Percentiles rank a stretch among this genome's conserved stretches.
These are phyloP conservation scores for Peromyscus eremicus DNA, from an alignment of 2,797 vertebrate species.

Conservation along the genomic window DNA sequence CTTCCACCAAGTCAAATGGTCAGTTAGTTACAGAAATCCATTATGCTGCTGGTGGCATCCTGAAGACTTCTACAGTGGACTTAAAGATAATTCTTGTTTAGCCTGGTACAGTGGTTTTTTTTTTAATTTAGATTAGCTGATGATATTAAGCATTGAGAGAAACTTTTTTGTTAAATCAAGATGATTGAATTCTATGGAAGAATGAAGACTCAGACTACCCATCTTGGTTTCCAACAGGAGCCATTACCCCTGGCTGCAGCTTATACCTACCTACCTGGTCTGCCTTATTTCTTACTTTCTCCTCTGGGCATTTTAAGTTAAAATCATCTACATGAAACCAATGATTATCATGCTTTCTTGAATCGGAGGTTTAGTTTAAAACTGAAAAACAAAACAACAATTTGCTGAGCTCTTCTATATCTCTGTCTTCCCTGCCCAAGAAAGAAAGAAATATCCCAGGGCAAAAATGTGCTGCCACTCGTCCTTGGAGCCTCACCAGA, in stretches of 20 bases:
- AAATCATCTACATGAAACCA: not conserved
- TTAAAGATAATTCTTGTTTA: not conserved
- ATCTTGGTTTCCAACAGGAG: not conserved
- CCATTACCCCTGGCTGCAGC: not conserved
- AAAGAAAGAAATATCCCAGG: conserved; percentile 49
- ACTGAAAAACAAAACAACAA: not conserved
- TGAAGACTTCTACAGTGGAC: not conserved
- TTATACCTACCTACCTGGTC: not conserved
- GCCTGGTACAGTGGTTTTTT: not conserved
- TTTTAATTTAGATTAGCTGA: not conserved
- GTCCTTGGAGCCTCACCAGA: not conserved
- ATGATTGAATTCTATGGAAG: not conserved
- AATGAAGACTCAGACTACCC: not conserved
- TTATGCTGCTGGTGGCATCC: not conserved
- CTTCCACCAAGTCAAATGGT: not conserved
- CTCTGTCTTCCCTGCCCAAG: not conserved
- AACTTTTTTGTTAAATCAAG: not conserved
- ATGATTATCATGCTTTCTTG: conserved; percentile 14
- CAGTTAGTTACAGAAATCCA: not conserved
- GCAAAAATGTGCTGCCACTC: not conserved
- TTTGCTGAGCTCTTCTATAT: not conserved
- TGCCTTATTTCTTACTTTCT: not conserved
- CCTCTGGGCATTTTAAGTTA: not conserved
- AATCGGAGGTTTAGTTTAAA: conserved; percentile 25
- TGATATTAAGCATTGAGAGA: conserved; percentile 31